Evolutionary conservation across 1,140 invertebrate genomes (phyloP), one percentile per base, ranked within the genome.

Genomic region (Leptopilina boulardi): DNA sequence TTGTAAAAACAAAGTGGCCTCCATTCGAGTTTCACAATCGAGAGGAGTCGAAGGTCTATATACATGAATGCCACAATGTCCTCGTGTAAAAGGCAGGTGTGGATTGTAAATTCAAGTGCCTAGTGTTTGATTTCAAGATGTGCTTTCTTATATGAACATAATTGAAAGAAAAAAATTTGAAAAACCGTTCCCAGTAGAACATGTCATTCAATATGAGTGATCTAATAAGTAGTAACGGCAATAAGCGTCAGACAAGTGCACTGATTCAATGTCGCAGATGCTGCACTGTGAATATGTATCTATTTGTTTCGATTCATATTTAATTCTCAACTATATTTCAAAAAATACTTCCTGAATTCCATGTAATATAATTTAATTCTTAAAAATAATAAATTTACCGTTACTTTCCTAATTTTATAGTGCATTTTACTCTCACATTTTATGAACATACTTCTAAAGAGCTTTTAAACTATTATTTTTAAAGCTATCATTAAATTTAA

Each of bases 1-100:
- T 66, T 66, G 59, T 30, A 66, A 66, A 66, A 30, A 66, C 59
- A n/a, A 66, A 66, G 59, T 66, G 59, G 13, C 59, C 59, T 66
- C 59, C 4, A 30, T 66, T 66, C n/a, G 23, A 4, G 15, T 66
- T 66, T 66, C 59, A 66, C 59, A 66, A 66, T 66, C 59, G 59
- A 66, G 23, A 30, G 59, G 6, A 66, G 59, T n/a, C 23, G 59
- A 66, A 66, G 59, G 59, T 26, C 59, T 66, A 18, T 59, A 30
- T 11, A 30, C 15, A 30, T n/a, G 26, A 34, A 30, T 34, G 11
- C 13, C 26, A 66, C 10, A 66, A 30, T 66, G 59, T 66, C 59
- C 59, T 66, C 59, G 59, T 66, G 59, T 13, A 66, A 51, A 66
- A 66, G 23, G 15, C 59, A 66, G 59, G 59, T 66, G 59, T 66